phyloP scores from a whole-genome alignment of 2,888 invertebrate species.

The Encarsia formosa region DNA sequence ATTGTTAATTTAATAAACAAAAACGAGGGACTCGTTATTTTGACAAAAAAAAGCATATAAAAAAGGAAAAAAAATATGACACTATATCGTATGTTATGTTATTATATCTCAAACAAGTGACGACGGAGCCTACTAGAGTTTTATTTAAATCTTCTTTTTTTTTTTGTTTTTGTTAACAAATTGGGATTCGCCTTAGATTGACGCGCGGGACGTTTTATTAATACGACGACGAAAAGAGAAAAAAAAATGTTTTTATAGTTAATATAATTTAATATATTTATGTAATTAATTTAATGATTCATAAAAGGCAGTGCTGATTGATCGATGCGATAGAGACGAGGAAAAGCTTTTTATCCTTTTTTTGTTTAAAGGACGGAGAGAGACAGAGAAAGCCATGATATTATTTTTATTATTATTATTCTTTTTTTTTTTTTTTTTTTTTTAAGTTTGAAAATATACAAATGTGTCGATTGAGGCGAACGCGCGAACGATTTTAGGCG shows the following conservation, averaged over 20 bases:
- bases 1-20: background rate
- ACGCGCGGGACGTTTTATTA: slow-evolving; percentile 17
- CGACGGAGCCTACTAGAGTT: slow-evolving; percentile 8
- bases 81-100: slow-evolving; percentile 9
- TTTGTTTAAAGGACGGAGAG: slow-evolving; percentile 9
- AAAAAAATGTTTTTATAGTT: slow-evolving; percentile 21
- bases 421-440: too few species aligned
- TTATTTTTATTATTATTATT: too few species aligned
- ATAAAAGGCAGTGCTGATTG: slow-evolving; percentile 31
- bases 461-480: slow-evolving; percentile 23
- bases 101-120: slow-evolving; percentile 12
- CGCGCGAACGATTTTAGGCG: slow-evolving; percentile 30
- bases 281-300: slow-evolving; percentile 22
- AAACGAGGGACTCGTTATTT: slow-evolving; percentile 8
- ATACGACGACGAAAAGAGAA: slow-evolving; percentile 13
- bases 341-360: too few species aligned
- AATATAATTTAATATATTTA: slow-evolving; percentile 15
- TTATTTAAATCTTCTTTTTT: too few species aligned
- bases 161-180: too few species aligned
- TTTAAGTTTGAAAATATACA: slow-evolving; percentile 9
- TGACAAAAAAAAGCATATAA: background rate
- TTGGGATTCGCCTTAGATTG: slow-evolving; percentile 8
- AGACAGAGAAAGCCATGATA: slow-evolving; percentile 8
- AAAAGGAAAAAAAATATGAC: slow-evolving; percentile 4
- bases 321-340: slow-evolving; percentile 19